Evolutionary conservation across 2,888 invertebrate genomes (phyloP), one percentile per base, ranked within the genome.

Genomic region (Tridacna gigas): DNA sequence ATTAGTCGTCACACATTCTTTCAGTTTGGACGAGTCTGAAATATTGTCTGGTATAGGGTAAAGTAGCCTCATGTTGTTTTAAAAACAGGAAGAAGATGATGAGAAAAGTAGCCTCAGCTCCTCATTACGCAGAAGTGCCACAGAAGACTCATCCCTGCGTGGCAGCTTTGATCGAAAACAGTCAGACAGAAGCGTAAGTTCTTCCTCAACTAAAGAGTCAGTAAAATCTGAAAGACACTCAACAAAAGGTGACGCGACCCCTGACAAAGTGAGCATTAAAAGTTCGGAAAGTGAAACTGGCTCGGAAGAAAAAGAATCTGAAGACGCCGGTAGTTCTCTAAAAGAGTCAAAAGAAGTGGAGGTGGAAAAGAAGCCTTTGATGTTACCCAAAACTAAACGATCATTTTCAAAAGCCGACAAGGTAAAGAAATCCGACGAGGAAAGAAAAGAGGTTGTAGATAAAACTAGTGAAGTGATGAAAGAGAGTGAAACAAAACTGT

Each of bases 391-490:
- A 47, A 51, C 60, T 7, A 84, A 79, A 47, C 60, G 45, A 37
- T 79, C 81, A 13, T 76, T 76, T 56, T 61, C 61, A 28, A 85
- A 77, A 71, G 80, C 74, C 11, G 79, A 83, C 28, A 73, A 77
- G 9, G 78, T 76, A 12, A 82, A 78, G 25, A 77, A 75, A 51
- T 20, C 15, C 11, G 22, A 51, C 2, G 71, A 81, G 20, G 56
- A 79, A 66, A 25, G 78, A 28, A 80, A 82, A 63, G 80, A 79
- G 37, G 79, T 77, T 26, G 79, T 77, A 60, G 77, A 73, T 15
- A 65, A 47, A 61, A 71, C 28, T 2, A 45, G 77, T n/a, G 75
- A 73, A 9, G 75, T 85, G 13, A 65, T 69, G 63, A 74, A 80
- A 4, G 66, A 77, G 60, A 61, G 45, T 63, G 84, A 80, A 37